phyloP scores from a whole-genome alignment of 2,797 vertebrate species.

The Pachyuromys duprasi region DNA sequence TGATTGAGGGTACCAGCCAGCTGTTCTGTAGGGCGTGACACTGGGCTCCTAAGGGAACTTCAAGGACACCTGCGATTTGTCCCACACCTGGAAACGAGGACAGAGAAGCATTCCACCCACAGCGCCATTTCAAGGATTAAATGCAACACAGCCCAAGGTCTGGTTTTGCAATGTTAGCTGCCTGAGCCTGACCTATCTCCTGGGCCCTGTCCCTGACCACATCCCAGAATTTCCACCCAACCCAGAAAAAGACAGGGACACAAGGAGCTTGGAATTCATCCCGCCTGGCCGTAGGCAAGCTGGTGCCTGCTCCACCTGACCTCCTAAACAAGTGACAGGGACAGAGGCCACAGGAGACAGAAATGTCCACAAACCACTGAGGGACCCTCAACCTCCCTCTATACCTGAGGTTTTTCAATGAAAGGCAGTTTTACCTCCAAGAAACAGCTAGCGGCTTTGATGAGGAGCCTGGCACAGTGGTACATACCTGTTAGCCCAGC shows the following conservation, averaged over 20 bases:
- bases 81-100: not conserved
- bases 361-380: not conserved
- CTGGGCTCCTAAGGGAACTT: not conserved
- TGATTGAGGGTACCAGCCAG: not conserved
- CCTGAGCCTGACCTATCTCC: not conserved
- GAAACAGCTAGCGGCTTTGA: not conserved
- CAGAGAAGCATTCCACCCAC: not conserved
- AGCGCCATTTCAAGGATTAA: not conserved
- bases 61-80: not conserved
- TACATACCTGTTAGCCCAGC: not conserved
- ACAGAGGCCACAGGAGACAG: not conserved
- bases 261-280: not conserved
- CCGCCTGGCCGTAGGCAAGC: not conserved
- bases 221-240: not conserved
- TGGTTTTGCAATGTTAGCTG: not conserved
- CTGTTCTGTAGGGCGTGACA: fast-evolving
- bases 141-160: not conserved
- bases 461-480: not conserved
- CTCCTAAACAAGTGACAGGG: not conserved
- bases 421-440: not conserved
- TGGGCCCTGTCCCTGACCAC: not conserved
- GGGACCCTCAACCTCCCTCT: not conserved
- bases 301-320: not conserved
- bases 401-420: not conserved
- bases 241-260: not conserved